Conservation (phyloP, 2,113 vertebrate genomes). For the Ailurus styani region DNA sequence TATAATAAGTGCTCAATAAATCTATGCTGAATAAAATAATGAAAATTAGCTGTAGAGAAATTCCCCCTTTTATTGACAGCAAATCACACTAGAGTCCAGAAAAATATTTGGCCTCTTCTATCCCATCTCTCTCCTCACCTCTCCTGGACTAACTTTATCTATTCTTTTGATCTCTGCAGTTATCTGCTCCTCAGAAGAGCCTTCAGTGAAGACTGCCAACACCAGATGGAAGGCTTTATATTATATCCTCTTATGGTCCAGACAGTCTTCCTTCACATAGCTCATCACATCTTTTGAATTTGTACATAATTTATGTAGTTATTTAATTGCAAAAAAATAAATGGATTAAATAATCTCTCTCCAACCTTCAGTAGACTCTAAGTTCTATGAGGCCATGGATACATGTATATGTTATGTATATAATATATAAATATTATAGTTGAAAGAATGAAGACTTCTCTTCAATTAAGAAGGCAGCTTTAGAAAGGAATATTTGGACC, state of each 20-base stretch:
- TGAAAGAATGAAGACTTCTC: neutral
- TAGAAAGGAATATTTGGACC: neutral
- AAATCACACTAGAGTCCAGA: neutral
- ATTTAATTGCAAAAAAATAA: neutral
- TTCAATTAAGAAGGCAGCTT: neutral
- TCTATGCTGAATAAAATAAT: neutral
- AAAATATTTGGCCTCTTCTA: neutral
- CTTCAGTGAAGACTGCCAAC: neutral
- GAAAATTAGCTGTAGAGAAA: neutral
- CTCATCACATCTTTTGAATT: neutral
- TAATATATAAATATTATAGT: neutral
- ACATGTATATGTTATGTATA: too few species aligned
- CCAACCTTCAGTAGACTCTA: neutral
- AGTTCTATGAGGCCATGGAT: neutral
- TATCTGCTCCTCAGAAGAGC: neutral
- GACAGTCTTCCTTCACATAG: neutral
- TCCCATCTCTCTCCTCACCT: neutral
- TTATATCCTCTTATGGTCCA: neutral
- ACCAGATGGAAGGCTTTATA: neutral
- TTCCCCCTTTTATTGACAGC: neutral
- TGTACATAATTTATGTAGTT: neutral
- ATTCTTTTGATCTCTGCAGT: neutral
- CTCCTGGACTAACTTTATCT: neutral
- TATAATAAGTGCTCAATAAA: neutral
- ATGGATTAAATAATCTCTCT: neutral